Conservation (phyloP, 2,888 invertebrate species). For the Candidula unifasciata region DNA sequence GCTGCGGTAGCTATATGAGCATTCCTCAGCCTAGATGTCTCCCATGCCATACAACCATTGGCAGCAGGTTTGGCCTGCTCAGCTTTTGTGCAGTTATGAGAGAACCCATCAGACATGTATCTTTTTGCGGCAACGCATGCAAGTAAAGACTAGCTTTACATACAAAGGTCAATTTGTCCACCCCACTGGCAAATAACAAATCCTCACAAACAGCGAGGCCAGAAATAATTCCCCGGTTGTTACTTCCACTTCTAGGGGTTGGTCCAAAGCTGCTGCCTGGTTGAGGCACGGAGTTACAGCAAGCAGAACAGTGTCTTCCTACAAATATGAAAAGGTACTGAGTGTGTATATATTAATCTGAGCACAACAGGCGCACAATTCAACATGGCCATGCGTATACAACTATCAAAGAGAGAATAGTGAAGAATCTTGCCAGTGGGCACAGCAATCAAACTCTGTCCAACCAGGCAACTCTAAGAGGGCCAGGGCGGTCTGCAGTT, state of each 20-base stretch:
- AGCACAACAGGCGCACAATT: constrained; percentile 47
- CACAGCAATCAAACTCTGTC: constrained; percentile 56
- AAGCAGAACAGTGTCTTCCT: constrained; percentile 24
- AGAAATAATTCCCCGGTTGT: too few relatives aligned
- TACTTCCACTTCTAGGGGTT: neutral
- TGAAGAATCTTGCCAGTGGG: constrained; percentile 48
- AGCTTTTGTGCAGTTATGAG: neutral
- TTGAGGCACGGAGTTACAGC: constrained; percentile 30
- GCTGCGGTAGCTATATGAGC: constrained; percentile 29
- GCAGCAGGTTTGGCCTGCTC: constrained; percentile 15
- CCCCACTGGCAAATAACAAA: neutral
- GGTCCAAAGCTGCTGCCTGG: constrained; percentile 29
- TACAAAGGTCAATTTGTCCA: too few relatives aligned
- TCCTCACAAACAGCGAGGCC: neutral
- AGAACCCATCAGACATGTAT: neutral
- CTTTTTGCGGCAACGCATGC: too few relatives aligned
- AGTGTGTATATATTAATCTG: constrained; percentile 39
- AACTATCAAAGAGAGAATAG: constrained; percentile 7
- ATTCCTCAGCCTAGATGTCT: constrained; percentile 35
- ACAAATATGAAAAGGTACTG: constrained; percentile 27
- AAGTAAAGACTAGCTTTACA: too few relatives aligned
- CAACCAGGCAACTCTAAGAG: constrained; percentile 55
- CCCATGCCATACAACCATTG: constrained; percentile 38
- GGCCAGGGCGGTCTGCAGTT: constrained; percentile 59
- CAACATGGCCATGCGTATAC: constrained; percentile 50